phyloP scores from a whole-genome alignment of 2,113 vertebrate genomes.

The Brachirus orientalis region DNA sequence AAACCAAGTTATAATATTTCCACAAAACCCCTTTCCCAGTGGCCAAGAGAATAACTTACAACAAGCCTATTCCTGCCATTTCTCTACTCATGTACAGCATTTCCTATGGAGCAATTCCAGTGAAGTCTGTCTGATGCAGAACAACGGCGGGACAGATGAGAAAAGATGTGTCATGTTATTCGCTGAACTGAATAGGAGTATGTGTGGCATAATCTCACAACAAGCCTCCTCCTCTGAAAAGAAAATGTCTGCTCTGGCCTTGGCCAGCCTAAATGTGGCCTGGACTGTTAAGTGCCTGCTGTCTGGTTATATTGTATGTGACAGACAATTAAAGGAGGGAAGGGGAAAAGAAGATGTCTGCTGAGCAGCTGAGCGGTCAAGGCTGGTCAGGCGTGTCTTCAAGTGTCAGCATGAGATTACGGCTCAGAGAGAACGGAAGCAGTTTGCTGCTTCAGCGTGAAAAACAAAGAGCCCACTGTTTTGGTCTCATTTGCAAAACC shows the following conservation, averaged over 20 bases:
- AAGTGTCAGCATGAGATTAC: slow-evolving; percentile 29
- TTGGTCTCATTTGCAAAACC: no score
- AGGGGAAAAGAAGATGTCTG: background rate
- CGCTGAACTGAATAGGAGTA: no score
- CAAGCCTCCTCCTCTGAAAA: background rate
- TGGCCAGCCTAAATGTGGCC: slow-evolving; percentile 30
- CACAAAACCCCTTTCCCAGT: no score
- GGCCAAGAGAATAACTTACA: no score
- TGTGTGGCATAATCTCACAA: slow-evolving; percentile 1
- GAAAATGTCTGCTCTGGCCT: slow-evolving; percentile 22
- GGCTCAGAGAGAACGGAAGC: slow-evolving; percentile 4
- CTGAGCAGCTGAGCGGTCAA: slow-evolving; percentile 22
- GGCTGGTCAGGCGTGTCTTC: slow-evolving; percentile 36
- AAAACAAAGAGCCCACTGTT: background rate
- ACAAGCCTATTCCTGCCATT: no score
- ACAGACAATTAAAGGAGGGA: slow-evolving; percentile 33
- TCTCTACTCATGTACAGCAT: no score
- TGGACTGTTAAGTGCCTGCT: slow-evolving; percentile 37
- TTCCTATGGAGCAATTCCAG: no score
- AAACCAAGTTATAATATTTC: no score
- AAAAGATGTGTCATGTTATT: no score
- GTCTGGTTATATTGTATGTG: slow-evolving; percentile 9
- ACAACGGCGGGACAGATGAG: no score
- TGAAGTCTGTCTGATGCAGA: no score
- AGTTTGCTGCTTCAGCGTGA: background rate